Conservation (phyloP, 2,113 vertebrate genomes). For the Aepyceros melampus region DNA sequence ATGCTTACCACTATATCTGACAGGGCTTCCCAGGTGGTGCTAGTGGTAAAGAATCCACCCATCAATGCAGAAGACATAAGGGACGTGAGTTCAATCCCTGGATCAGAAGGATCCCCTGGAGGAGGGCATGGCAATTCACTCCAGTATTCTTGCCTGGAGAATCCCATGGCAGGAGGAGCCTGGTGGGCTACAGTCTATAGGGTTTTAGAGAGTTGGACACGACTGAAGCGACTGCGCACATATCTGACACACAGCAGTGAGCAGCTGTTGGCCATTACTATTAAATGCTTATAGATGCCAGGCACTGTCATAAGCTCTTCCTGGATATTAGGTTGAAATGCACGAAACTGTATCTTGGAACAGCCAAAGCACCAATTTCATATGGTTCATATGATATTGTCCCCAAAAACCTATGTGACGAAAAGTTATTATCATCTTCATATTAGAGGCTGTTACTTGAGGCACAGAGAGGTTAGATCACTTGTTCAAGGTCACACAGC, state of each 20-base stretch:
- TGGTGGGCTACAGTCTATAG: not conserved
- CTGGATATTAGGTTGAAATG: not conserved
- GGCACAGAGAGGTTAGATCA: not conserved
- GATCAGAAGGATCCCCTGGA: not conserved
- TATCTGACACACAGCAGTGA: not conserved
- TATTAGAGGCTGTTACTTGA: not conserved
- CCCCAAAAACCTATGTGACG: not conserved
- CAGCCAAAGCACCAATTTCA: not conserved
- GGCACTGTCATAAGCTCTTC: not conserved
- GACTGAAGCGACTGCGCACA: not conserved
- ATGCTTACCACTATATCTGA: not conserved
- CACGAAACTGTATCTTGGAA: not conserved
- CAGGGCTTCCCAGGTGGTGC: not conserved
- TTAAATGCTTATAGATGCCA: not conserved
- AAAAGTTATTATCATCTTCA: not conserved
- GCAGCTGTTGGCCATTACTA: not conserved
- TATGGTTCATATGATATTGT: not conserved
- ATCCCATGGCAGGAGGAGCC: not conserved
- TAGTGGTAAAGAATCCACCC: not conserved
- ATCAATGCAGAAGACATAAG: not conserved
- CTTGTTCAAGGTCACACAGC: slow-evolving; percentile 1
- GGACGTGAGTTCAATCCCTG: not conserved
- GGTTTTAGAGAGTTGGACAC: not conserved
- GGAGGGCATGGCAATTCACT: not conserved
- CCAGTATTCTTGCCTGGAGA: not conserved